These are phyloP conservation scores for Drosophila tropicalis DNA, from an alignment of 1,140 invertebrate genomes.

Conservation along the genomic window DNA sequence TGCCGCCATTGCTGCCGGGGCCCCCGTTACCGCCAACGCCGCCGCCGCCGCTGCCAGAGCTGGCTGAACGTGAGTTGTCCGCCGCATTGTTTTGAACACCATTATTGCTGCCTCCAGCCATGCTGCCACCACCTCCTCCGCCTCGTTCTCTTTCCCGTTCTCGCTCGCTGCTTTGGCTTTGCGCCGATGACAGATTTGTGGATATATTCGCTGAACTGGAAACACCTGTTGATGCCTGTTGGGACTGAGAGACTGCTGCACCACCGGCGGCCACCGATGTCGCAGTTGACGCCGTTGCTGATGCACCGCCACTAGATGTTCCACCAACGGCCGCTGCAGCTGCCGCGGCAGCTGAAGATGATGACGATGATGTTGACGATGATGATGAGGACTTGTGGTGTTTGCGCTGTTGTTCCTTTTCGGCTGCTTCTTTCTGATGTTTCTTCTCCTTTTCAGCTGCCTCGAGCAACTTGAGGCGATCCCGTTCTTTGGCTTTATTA, in stretches of 20 bases:
- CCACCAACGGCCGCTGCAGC: conserved; percentile 21
- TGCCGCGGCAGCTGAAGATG: conserved; percentile 15
- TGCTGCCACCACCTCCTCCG: neutral
- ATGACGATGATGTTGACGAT: conserved; percentile 44
- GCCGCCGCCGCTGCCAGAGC: conserved; percentile 39
- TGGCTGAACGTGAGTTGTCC: neutral
- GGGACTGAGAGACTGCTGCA: conserved; percentile 15
- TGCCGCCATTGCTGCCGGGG: conserved; percentile 56
- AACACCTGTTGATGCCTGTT: neutral
- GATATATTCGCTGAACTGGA: conserved; percentile 1
- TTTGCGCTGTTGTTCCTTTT: conserved; percentile 83
- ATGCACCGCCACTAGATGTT: conserved; percentile 16
- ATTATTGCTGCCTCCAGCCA: conserved; percentile 9
- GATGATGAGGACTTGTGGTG: conserved; percentile 85
- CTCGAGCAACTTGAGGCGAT: conserved; percentile 93
- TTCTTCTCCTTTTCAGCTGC: conserved; percentile 93
- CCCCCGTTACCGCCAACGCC: conserved; percentile 36
- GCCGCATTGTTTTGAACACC: conserved; percentile 5
- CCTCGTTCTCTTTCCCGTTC: conserved; percentile 34
- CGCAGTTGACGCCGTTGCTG: conserved; percentile 83
- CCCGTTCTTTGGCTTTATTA: conserved; percentile 97
- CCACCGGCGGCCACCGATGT: conserved; percentile 8
- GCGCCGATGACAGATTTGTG: conserved; percentile 18
- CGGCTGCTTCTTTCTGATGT: conserved; percentile 91
- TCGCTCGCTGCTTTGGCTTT: conserved; percentile 29